phyloP scores from a whole-genome alignment of 2,888 invertebrate species.

The Dasysyrphus albostriatus region DNA sequence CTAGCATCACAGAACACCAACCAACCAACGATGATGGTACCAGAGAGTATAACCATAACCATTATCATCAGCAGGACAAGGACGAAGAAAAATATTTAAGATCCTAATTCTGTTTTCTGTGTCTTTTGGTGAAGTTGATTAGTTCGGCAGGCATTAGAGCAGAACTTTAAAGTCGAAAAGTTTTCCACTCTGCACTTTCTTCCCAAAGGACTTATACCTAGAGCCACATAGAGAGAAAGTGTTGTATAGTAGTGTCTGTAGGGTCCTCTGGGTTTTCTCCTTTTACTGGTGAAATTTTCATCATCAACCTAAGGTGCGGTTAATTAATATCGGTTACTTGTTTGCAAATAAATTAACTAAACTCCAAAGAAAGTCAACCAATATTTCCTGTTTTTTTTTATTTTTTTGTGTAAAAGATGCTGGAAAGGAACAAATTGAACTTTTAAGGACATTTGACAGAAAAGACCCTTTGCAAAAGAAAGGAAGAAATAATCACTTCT shows the following conservation, averaged over 20 bases:
- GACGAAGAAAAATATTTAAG: constrained; percentile 62
- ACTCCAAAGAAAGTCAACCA: constrained; percentile 37
- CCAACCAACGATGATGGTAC: not conserved
- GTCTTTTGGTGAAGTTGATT: constrained; percentile 66
- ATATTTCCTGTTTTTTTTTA: constrained; percentile 22
- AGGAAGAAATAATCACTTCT: not conserved
- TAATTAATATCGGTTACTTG: constrained; percentile 76
- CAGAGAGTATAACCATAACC: constrained; percentile 10
- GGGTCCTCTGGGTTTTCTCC: not conserved
- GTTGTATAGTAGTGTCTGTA: not conserved
- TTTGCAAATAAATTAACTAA: constrained; percentile 71
- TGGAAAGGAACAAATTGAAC: constrained; percentile 34
- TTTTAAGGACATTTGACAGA: constrained; percentile 40
- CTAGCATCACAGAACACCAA: not conserved
- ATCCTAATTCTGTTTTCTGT: constrained; percentile 64
- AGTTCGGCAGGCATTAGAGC: constrained; percentile 75
- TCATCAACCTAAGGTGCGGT: constrained; percentile 63
- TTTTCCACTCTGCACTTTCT: constrained; percentile 66
- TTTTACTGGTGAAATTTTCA: constrained; percentile 34
- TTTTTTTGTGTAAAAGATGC: not conserved
- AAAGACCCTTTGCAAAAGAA: not conserved
- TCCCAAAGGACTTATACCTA: constrained; percentile 5
- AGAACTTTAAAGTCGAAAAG: constrained; percentile 74
- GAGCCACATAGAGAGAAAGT: not conserved
- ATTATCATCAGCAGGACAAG: not conserved